These are phyloP conservation scores for Hafferia zeledoni DNA, from an alignment of 2,797 vertebrate genomes.

Conservation along the genomic window DNA sequence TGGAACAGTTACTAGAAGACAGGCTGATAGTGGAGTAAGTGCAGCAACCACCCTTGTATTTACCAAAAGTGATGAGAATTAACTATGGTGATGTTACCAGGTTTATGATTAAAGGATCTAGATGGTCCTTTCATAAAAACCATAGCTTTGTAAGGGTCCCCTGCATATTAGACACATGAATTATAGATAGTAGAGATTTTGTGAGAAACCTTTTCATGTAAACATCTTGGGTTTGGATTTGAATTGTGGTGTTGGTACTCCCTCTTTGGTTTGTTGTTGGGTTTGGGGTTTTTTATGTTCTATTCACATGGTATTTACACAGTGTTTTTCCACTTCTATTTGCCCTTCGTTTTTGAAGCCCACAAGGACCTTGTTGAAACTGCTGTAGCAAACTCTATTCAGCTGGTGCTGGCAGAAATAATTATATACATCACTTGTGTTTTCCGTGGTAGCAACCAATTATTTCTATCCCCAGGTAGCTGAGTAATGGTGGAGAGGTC, in stretches of 20 bases:
- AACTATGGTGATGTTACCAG: neutral
- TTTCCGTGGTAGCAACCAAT: slow-evolving; percentile 22
- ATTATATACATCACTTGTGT: neutral
- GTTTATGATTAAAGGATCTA: neutral
- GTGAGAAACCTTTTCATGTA: neutral
- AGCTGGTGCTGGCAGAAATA: slow-evolving; percentile 18
- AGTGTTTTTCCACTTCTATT: neutral
- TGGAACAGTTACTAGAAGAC: neutral
- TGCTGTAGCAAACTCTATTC: neutral
- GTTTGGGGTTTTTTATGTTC: neutral
- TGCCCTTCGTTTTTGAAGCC: neutral
- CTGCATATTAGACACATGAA: neutral
- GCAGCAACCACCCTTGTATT: neutral
- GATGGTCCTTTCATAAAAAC: neutral
- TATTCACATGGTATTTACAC: neutral
- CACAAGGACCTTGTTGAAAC: neutral
- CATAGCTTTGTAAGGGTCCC: neutral
- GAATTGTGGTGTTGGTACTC: neutral
- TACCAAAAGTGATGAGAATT: neutral
- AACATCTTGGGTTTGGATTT: neutral
- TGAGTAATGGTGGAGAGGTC: neutral
- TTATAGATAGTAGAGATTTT: neutral
- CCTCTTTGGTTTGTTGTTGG: neutral
- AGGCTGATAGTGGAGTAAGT: neutral
- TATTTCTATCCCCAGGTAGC: slow-evolving; percentile 29